phyloP scores from a whole-genome alignment of 2,888 invertebrate genomes.

The Iphiclides podalirius region DNA sequence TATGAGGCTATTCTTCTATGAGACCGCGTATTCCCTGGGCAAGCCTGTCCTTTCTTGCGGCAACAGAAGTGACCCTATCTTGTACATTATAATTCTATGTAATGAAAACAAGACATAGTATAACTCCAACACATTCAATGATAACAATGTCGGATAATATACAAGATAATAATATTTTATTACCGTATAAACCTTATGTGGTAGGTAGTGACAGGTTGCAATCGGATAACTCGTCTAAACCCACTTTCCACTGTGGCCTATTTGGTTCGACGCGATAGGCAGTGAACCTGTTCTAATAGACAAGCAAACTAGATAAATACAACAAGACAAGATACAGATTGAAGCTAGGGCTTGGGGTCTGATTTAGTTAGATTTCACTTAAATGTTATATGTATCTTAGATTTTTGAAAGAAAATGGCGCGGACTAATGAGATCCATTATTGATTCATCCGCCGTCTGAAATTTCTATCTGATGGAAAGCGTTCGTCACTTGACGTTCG shows the following conservation, averaged over 20 bases:
- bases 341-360: neutral
- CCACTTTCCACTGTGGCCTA: neutral
- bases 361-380: neutral
- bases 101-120: no score
- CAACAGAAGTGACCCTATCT: no score
- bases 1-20: no score
- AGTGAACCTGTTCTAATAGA: neutral
- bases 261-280: neutral
- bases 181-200: neutral
- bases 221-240: neutral
- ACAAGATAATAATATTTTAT: conserved; percentile 4
- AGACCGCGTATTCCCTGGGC: no score
- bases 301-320: neutral
- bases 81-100: no score
- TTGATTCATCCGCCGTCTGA: no score
- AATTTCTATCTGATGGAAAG: neutral
- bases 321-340: neutral
- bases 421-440: no score
- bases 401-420: no score
- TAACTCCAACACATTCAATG: neutral
- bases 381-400: no score
- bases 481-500: no score
- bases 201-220: neutral
- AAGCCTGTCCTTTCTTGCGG: no score
- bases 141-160: neutral